Evolutionary conservation across 2,888 invertebrate genomes (phyloP).

Genomic region (Eristalis tenax): DNA sequence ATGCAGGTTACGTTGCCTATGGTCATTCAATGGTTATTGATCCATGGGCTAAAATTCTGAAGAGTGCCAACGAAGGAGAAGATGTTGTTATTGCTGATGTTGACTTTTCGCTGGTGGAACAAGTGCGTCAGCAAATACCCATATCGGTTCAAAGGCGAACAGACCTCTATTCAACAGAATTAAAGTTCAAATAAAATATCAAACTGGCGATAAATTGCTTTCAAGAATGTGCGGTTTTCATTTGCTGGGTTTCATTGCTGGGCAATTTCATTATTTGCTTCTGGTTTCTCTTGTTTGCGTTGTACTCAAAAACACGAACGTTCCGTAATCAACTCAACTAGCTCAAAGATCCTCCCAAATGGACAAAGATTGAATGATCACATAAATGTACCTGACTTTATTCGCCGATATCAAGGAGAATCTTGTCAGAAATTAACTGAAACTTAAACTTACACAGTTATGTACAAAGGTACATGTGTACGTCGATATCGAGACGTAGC

Average conservation of each 20-base stretch:
- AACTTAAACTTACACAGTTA: not conserved
- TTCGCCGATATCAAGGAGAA: too few species aligned
- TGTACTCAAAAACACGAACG: too few species aligned
- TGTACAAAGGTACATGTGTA: too few species aligned
- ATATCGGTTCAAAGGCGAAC: slow-evolving; percentile 87
- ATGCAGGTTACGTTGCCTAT: slow-evolving; percentile 93
- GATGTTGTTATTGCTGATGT: slow-evolving; percentile 88
- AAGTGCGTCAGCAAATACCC: slow-evolving; percentile 93
- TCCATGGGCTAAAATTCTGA: slow-evolving; percentile 89
- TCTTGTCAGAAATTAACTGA: not conserved
- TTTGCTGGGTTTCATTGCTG: not conserved
- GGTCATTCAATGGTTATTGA: slow-evolving; percentile 92
- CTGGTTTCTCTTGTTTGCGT: too few species aligned
- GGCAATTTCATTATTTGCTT: too few species aligned
- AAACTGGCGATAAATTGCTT: not conserved
- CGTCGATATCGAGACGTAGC: too few species aligned
- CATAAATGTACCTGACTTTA: too few species aligned
- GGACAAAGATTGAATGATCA: too few species aligned
- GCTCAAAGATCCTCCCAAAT: too few species aligned
- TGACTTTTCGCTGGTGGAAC: slow-evolving; percentile 87
- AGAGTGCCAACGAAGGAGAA: slow-evolving; percentile 86
- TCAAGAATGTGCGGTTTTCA: not conserved
- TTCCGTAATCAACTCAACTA: too few species aligned
- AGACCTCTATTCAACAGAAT: slow-evolving; percentile 84
- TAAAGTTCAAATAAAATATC: slow-evolving; percentile 13